Conservation (phyloP, 53 echinoderm and acorn worm species). For the Arbacia lixula region DNA sequence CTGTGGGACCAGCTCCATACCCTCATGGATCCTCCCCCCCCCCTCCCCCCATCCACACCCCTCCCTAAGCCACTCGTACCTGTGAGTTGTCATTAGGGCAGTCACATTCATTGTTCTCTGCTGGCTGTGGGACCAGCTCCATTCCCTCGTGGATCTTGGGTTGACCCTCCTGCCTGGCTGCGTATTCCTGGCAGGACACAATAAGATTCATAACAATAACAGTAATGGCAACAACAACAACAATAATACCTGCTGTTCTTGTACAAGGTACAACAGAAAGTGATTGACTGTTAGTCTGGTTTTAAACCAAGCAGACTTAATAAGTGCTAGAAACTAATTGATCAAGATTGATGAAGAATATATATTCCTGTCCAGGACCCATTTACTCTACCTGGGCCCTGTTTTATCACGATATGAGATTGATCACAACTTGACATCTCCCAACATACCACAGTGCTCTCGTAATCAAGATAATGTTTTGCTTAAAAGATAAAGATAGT, state of each 20-base stretch:
- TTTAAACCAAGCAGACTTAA: not conserved
- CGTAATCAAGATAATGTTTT: too few species aligned
- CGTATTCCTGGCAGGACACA: slow-evolving; percentile 78
- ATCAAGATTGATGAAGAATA: too few species aligned
- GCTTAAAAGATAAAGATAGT: too few species aligned
- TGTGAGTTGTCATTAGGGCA: slow-evolving; percentile 35
- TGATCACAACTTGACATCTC: too few species aligned
- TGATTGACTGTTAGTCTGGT: not conserved
- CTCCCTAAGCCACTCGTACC: slow-evolving; percentile 29
- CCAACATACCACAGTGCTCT: too few species aligned
- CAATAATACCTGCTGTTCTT: not conserved
- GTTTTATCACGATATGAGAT: too few species aligned
- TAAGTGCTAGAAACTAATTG: too few species aligned
- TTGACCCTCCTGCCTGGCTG: slow-evolving; percentile 68
- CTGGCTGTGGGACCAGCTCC: slow-evolving; percentile 87
- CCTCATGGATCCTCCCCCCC: slow-evolving; percentile 81
- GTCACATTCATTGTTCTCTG: slow-evolving; percentile 58
- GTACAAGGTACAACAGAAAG: not conserved
- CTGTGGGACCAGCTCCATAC: slow-evolving; percentile 68
- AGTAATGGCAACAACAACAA: not conserved
- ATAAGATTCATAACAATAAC: not conserved
- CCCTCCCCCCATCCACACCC: too few species aligned
- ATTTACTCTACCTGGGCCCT: too few species aligned
- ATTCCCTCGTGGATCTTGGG: slow-evolving; percentile 87
- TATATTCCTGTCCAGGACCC: too few species aligned